Conservation (phyloP, 2,113 vertebrate genomes). For the Callithrix jacchus region DNA sequence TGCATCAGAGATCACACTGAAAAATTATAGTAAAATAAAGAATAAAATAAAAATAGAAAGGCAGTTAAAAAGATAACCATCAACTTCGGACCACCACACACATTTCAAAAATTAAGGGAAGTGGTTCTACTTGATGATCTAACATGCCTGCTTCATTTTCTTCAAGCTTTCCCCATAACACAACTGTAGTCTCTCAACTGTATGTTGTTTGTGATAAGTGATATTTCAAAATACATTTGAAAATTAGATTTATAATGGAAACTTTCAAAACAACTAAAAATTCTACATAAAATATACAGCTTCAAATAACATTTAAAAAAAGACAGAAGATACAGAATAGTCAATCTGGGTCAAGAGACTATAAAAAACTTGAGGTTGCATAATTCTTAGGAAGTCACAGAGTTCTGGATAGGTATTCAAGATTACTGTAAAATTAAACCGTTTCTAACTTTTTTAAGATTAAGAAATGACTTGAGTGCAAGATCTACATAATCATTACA, state of each 20-base stretch:
- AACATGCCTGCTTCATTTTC: conserved; percentile 29
- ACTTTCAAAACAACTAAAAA: neutral
- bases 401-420: neutral
- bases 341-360: neutral
- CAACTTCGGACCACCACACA: neutral
- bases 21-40: neutral
- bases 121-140: neutral
- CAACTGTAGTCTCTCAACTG: neutral
- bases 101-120: neutral
- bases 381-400: neutral
- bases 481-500: neutral
- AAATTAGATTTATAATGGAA: neutral
- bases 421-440: neutral
- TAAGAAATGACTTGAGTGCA: conserved; percentile 6
- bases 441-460: neutral
- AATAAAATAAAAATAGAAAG: conserved; percentile 45
- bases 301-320: conserved; percentile 8
- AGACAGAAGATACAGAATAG: neutral
- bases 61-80: neutral
- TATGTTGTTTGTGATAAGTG: neutral
- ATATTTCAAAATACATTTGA: neutral
- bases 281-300: neutral
- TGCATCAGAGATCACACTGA: neutral
- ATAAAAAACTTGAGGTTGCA: neutral
- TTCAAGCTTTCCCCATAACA: neutral